phyloP scores from a whole-genome alignment of 1,140 invertebrate genomes.

The Panagrolaimus sp. region DNA sequence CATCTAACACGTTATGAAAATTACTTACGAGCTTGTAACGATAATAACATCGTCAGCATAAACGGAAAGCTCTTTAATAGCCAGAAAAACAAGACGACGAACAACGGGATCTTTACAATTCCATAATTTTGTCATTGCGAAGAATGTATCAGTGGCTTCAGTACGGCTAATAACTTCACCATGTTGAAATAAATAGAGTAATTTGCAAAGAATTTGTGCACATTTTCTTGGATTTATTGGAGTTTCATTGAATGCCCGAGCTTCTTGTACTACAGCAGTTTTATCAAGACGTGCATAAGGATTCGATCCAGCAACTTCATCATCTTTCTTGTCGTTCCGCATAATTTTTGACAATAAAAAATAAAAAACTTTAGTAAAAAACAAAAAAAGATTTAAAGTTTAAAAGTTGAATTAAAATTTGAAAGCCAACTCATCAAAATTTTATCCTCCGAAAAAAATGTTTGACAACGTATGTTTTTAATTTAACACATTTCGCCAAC shows the following conservation, averaged over 20 bases:
- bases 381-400: too few relatives aligned
- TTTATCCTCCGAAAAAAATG: too few relatives aligned
- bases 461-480: too few relatives aligned
- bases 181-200: constrained; percentile 87
- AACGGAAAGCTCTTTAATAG: constrained; percentile 89
- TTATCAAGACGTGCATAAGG: constrained; percentile 89
- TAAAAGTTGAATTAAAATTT: too few relatives aligned
- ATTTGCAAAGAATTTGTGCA: constrained; percentile 87
- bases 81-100: constrained; percentile 87
- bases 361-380: too few relatives aligned
- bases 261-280: constrained; percentile 90
- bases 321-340: constrained; percentile 75
- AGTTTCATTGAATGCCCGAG: constrained; percentile 91
- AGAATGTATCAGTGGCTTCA: constrained; percentile 96
- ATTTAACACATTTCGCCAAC: too few relatives aligned
- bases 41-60: constrained; percentile 98
- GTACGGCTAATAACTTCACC: constrained; percentile 80
- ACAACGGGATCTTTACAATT: constrained; percentile 89
- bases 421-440: too few relatives aligned
- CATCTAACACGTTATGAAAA: too few relatives aligned
- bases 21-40: constrained; percentile 69
- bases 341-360: constrained; percentile 16
- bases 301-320: constrained; percentile 71
- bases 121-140: constrained; percentile 97
- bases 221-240: constrained; percentile 94